Percentiles rank a stretch among this genome's conserved stretches.
Evolutionary conservation across 35 echinoderm and acorn worm species (phyloP).

Genomic region (Apostichopus parvimensis): DNA sequence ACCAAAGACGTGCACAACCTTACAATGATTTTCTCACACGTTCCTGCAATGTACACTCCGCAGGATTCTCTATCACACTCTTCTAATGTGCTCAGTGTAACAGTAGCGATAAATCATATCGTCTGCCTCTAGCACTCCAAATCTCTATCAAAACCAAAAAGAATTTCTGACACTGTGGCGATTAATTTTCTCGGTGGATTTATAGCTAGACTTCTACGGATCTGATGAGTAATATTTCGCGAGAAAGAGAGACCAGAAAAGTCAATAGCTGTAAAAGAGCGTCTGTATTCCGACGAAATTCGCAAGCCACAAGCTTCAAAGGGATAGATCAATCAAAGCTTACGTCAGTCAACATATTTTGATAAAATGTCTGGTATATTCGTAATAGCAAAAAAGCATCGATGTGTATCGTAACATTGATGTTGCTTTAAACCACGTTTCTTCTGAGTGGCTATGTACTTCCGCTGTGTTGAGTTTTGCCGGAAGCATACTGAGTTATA

Average conservation of each 20-base stretch:
- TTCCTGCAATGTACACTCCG: no score
- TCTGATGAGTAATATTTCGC: slow-evolving; percentile 9
- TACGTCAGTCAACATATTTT: neutral
- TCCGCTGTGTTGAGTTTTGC: no score
- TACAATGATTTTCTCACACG: no score
- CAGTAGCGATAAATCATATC: neutral
- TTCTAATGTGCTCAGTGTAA: neutral
- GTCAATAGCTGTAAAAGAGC: neutral
- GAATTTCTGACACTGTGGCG: neutral
- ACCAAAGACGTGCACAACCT: no score
- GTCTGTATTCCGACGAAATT: neutral
- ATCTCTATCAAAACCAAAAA: neutral
- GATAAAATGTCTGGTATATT: neutral
- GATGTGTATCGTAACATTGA: no score
- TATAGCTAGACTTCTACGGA: neutral
- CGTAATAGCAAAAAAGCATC: no score
- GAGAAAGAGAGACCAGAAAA: neutral
- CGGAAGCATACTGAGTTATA: no score
- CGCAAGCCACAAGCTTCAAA: neutral
- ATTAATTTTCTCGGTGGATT: neutral
- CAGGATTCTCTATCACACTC: neutral
- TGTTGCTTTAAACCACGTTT: no score
- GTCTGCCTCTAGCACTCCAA: neutral
- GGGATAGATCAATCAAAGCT: neutral
- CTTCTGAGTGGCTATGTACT: no score